Base-by-base conservation (phyloP, 2,888 invertebrate genomes). In the Trachelus tabidus region DNA sequence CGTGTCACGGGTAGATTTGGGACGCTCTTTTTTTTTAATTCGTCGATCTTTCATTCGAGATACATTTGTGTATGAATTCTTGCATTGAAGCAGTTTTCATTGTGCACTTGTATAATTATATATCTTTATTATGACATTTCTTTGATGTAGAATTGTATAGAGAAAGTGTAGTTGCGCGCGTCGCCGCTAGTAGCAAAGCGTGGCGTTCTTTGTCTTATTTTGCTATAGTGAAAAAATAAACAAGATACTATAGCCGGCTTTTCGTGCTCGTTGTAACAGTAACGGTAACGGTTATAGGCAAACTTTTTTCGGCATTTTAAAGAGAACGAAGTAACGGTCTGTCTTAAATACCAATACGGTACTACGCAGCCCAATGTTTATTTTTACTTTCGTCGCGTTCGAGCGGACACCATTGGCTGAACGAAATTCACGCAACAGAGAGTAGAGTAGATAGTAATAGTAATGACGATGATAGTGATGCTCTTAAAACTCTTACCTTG, bases 301-400 rank as follows among this genome's bases (percentile, higher is more conserved):
- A 71, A 33, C 31, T 34, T 71, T 71, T 71, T 71, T 71, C 30
- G 71, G 34, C 23, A 71, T 71, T 34, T 71, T 71, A 71, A 71
- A 30, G 56, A 23, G 56, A 56, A 56, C 56, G 56, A 23, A 23
- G 9, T 56, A 56, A 56, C 56, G 56, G 56, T 56, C 56, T 56
- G 56, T 23, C 56, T 23, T 56, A 56, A 56, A 56, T 56, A 56
- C 56, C 56, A 23, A 56, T 56, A 56, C 56, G 23, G 56, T 56
- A 56, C 56, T 56, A 56, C 56, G 56, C 56, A 56, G 9, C 56
- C 23, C 15, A 56, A 15, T 56, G 23, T 56, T 56, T 56, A 56
- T 56, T 56, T 56, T 56, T 56, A 56, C 56, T 56, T 56, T 56
- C 56, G 56, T 56, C 56, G 56, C 56, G 56, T 56, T 56, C 56